Evolutionary conservation across 2,797 vertebrate genomes (phyloP).

Genomic region (Falco novaeseelandiae): DNA sequence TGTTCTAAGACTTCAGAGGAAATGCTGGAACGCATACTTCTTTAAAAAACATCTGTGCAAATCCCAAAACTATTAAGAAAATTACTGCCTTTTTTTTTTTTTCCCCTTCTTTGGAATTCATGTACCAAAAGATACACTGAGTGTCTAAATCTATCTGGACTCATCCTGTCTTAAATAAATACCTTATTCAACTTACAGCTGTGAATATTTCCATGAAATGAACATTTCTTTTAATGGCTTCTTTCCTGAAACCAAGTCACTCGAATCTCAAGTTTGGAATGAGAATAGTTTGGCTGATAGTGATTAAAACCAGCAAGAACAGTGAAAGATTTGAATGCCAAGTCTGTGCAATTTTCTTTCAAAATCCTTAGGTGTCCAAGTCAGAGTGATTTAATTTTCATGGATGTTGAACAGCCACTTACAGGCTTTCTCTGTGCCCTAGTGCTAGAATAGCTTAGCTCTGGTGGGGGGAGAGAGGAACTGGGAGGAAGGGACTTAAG

Average conservation of each 20-base stretch:
- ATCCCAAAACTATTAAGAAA: not conserved
- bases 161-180: not conserved
- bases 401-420: not conserved
- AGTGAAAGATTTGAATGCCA: not conserved
- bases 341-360: not conserved
- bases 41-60: not conserved
- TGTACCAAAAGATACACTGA: not conserved
- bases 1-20: not conserved
- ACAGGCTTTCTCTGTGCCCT: not conserved
- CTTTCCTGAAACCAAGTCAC: conserved; percentile 5
- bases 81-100: not conserved
- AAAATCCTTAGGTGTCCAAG: not conserved
- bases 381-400: conserved; percentile 14
- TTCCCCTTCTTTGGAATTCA: not conserved
- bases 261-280: not conserved
- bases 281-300: not conserved
- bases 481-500: not conserved
- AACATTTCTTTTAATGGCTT: not conserved
- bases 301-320: not conserved
- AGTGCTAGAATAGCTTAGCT: not conserved
- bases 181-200: not conserved
- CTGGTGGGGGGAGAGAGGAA: not conserved
- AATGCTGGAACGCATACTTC: not conserved
- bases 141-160: not conserved
- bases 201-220: not conserved